Percentiles rank a stretch among this genome's conserved stretches.
phyloP scores from a whole-genome alignment of 1,140 invertebrate genomes.

The Pseudomyrmex sp. region DNA sequence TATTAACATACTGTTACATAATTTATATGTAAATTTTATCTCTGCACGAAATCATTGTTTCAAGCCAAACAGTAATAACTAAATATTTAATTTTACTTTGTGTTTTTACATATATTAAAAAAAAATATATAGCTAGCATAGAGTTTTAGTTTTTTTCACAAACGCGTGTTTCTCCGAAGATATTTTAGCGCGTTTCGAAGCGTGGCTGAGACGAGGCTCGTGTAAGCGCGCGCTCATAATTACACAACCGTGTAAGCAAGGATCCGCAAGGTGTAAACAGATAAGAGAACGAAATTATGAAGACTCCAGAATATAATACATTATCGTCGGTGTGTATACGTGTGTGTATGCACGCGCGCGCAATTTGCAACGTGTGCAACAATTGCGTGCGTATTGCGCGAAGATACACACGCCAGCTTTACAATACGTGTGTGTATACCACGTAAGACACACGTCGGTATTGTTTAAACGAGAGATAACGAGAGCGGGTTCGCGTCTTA shows the following conservation, averaged over 20 bases:
- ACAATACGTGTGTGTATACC: slow-evolving; percentile 27
- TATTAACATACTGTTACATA: too few species aligned
- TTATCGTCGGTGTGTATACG: slow-evolving; percentile 41
- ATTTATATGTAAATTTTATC: too few species aligned
- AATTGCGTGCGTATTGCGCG: slow-evolving; percentile 23
- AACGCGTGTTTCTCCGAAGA: neutral
- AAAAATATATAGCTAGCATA: too few species aligned
- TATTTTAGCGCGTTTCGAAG: slow-evolving; percentile 4
- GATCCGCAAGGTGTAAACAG: slow-evolving; percentile 67
- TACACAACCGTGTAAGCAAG: slow-evolving; percentile 52
- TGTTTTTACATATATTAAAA: too few species aligned
- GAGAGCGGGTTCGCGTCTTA: slow-evolving; percentile 50
- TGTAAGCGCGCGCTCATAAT: slow-evolving; percentile 56
- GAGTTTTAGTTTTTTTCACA: neutral
- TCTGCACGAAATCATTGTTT: too few species aligned
- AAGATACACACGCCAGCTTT: neutral
- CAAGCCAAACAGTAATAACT: too few species aligned
- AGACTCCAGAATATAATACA: slow-evolving; percentile 18
- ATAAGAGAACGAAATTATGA: slow-evolving; percentile 70
- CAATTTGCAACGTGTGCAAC: neutral
- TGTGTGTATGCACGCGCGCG: slow-evolving; percentile 1
- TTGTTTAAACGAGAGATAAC: slow-evolving; percentile 62
- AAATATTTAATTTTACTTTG: too few species aligned
- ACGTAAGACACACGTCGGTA: slow-evolving; percentile 28
- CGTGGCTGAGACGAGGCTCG: neutral